phyloP scores from a whole-genome alignment of 2,797 vertebrate genomes.

The Gallinago stenura region DNA sequence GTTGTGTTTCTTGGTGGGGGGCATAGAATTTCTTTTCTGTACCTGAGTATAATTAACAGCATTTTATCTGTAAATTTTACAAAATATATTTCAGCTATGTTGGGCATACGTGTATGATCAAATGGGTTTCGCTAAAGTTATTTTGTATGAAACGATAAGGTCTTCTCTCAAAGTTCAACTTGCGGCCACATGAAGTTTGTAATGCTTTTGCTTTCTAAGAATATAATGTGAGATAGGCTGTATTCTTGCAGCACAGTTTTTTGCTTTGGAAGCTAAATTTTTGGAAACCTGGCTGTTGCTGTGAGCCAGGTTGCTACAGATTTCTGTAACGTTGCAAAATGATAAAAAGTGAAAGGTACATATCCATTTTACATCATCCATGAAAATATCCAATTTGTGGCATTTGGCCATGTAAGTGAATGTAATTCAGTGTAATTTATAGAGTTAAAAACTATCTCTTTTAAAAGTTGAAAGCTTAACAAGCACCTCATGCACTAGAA shows the following conservation, averaged over 20 bases:
- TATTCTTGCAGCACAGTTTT: neutral
- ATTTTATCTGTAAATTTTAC: neutral
- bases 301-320: neutral
- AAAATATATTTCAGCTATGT: neutral
- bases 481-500: neutral
- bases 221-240: neutral
- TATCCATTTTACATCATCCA: neutral
- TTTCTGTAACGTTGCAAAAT: neutral
- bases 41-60: neutral
- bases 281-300: neutral
- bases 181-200: neutral
- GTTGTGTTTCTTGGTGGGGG: neutral
- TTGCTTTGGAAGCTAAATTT: neutral
- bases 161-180: neutral
- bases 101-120: fast-evolving
- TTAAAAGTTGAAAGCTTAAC: neutral
- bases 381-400: neutral
- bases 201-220: neutral
- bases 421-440: neutral
- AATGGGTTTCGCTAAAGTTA: neutral
- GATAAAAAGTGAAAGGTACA: neutral
- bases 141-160: neutral
- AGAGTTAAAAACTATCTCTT: neutral
- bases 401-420: neutral
- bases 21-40: neutral